Evolutionary conservation across 2,113 vertebrate species (phyloP), one percentile per base, ranked within the genome.

Genomic region (Nycticryphes semicollaris): DNA sequence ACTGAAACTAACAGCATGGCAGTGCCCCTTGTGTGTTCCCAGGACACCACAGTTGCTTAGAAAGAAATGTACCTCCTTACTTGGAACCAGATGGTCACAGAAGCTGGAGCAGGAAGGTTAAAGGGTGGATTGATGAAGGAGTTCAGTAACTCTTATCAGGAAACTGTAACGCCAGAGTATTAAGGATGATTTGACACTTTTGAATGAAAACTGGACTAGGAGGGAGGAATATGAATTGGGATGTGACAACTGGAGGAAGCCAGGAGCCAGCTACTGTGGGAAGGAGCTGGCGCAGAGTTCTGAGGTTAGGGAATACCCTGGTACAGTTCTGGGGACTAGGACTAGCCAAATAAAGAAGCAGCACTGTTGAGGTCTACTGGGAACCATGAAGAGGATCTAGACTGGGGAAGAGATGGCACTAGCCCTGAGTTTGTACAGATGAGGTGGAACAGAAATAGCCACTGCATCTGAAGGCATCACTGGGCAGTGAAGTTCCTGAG

Each of bases 331-430:
- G 31, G 50, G 35, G 54, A 41, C n/a, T 33, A 86, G 47, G 39
- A 67, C 3, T 20, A 64, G 23, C 15, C 47, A 66, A 3, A 62
- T 31, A 27, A 86, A 77, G 63, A 54, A 75, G 25, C 7, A 28
- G 25, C 15, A 7, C 27, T 51, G 6, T 7, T 63, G 67, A 45
- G 53, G 4, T 64, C 8, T 80, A 1, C n/a, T 79, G 33, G n/a
- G 70, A 56, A 7, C 39, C 0, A 1, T 31, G 14, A 53, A 50
- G 68, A 86, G 7, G 13, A 5, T n/a, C 2, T 3, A 12, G 14
- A 3, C 37, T 75, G 47, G 31, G 41, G n/a, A 68, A 60, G 43
- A 59, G 19, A 16, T 39, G 28, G 7, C 8, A 10, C 43, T 84
- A 53, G 37, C 24, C 53, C 43, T 17, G 27, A 48, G 21, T 77